These are phyloP conservation scores for Noturus placidus DNA, from an alignment of 2,113 vertebrate genomes.

Conservation along the genomic window DNA sequence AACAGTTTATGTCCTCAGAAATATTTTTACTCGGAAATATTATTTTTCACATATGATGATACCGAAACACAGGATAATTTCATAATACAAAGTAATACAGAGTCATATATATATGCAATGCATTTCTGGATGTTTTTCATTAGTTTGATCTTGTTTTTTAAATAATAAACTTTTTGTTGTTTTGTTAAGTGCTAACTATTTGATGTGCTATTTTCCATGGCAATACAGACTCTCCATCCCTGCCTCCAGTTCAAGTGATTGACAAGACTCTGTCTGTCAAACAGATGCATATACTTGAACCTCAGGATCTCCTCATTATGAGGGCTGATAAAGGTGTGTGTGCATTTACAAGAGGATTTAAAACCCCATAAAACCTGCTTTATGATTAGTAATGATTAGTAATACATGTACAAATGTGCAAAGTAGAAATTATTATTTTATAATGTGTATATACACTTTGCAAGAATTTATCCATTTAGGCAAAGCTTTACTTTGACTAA, in stretches of 20 bases:
- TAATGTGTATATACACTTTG: neutral
- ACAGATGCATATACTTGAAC: constrained; percentile 93
- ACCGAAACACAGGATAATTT: neutral
- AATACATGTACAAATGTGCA: neutral
- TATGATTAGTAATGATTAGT: neutral
- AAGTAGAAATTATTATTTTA: neutral
- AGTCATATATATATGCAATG: neutral
- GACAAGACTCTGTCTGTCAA: constrained; percentile 92
- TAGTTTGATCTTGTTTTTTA: neutral
- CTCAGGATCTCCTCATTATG: constrained; percentile 88
- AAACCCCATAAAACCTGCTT: neutral
- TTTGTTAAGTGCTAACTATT: constrained; percentile 5
- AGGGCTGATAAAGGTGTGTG: constrained; percentile 90
- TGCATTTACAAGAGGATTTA: neutral
- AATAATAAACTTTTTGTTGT: neutral
- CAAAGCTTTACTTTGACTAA: neutral
- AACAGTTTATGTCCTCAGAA: neutral
- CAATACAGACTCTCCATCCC: constrained; percentile 76
- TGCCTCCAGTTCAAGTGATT: constrained; percentile 82
- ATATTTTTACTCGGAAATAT: neutral
- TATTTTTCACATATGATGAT: neutral
- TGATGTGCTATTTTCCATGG: constrained; percentile 42
- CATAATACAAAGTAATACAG: neutral
- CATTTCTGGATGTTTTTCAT: neutral
- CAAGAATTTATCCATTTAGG: neutral